Evolutionary conservation across 2,888 invertebrate genomes (phyloP).

Genomic region (Troides helena): DNA sequence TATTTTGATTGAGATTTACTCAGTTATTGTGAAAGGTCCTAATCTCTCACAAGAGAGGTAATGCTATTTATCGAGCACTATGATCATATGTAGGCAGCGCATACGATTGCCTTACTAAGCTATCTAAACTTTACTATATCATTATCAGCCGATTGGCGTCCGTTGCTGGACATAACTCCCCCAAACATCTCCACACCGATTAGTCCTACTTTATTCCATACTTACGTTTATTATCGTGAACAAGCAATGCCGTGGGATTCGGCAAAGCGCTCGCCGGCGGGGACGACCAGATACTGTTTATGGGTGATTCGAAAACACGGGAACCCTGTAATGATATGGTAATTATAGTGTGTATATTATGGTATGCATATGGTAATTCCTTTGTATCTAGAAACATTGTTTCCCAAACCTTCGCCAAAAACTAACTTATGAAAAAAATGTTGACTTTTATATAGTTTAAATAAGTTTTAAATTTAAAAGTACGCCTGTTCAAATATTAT

Average conservation of each 20-base stretch:
- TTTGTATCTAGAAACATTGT: not conserved
- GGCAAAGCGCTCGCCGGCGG: slow-evolving; percentile 74
- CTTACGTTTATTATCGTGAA: slow-evolving; percentile 68
- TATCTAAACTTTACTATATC: not conserved
- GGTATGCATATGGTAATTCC: not conserved
- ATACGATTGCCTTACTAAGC: not conserved
- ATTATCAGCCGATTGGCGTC: too few relatives aligned
- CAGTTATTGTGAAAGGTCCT: too few relatives aligned
- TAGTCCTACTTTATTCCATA: not conserved
- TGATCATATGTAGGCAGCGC: too few relatives aligned
- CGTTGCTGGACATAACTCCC: too few relatives aligned
- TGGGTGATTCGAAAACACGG: slow-evolving; percentile 73
- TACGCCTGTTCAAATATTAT: too few relatives aligned
- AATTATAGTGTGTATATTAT: too few relatives aligned
- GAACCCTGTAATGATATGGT: slow-evolving; percentile 55
- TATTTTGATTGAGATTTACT: too few relatives aligned
- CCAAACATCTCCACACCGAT: not conserved
- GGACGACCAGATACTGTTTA: slow-evolving; percentile 66
- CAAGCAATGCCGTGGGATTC: slow-evolving; percentile 61
- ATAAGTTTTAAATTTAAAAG: too few relatives aligned
- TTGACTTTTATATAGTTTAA: too few relatives aligned
- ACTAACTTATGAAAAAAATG: not conserved
- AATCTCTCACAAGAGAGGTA: too few relatives aligned
- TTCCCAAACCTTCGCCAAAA: not conserved
- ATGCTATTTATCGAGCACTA: too few relatives aligned